A percentile compares a stretch with the other conserved stretches of the same genome.
phyloP scores from a whole-genome alignment of 2,113 vertebrate genomes.

The Lates calcarifer region DNA sequence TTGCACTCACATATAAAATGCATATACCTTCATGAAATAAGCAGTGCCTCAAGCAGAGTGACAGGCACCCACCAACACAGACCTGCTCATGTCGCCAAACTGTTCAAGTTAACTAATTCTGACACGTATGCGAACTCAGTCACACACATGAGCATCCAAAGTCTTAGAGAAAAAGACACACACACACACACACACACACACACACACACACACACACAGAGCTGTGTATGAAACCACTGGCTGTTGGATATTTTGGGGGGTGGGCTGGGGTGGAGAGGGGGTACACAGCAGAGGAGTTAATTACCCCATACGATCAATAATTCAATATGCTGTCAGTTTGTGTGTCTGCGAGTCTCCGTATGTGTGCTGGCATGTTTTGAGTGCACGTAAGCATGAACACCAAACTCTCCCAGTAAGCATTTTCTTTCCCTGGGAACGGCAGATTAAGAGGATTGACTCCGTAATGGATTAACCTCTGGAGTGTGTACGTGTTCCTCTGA shows the following conservation, averaged over 20 bases:
- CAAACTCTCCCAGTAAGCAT: slow-evolving; percentile 83
- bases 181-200: slow-evolving; percentile 12
- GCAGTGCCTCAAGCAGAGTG: slow-evolving; percentile 54
- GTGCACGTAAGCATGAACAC: slow-evolving; percentile 74
- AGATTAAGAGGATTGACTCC: slow-evolving; percentile 86
- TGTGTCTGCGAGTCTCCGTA: slow-evolving; percentile 58
- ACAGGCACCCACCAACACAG: slow-evolving; percentile 63
- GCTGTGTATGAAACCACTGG: slow-evolving; percentile 33
- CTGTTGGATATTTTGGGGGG: slow-evolving; percentile 57
- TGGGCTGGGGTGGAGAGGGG: slow-evolving; percentile 33
- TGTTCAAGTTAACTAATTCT: slow-evolving; percentile 69
- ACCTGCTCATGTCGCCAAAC: slow-evolving; percentile 58
- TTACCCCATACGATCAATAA: slow-evolving; percentile 85
- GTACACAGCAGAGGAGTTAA: slow-evolving; percentile 80
- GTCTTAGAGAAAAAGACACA: too few species aligned
- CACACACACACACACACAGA: slow-evolving; percentile 25
- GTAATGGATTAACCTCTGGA: slow-evolving; percentile 86
- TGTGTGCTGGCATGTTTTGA: slow-evolving; percentile 73
- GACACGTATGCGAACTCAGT: slow-evolving; percentile 56
- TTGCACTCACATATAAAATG: slow-evolving; percentile 70
- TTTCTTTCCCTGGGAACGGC: slow-evolving; percentile 81
- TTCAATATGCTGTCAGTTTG: slow-evolving; percentile 82
- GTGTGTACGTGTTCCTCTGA: slow-evolving; percentile 50
- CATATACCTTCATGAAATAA: slow-evolving; percentile 63
- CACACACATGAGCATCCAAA: slow-evolving; percentile 40